Conservation (phyloP, 2,888 invertebrate species). For the Stenolophus ochropezus region DNA sequence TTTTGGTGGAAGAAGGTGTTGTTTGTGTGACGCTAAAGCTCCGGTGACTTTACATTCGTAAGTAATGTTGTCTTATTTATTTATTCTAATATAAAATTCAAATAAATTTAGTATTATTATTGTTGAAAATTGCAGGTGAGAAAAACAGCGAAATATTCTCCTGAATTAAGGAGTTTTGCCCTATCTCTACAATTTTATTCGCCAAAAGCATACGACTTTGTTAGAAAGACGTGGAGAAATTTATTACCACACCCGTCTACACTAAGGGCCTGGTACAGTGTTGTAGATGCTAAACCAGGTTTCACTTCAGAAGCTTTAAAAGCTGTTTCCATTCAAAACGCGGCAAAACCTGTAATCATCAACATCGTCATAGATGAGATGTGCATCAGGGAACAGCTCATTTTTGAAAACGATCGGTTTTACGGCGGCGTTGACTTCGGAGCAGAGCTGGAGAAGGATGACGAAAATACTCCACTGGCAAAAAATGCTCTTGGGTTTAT, state of each 20-base stretch:
- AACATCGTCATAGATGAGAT: constrained; percentile 12
- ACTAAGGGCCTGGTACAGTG: neutral
- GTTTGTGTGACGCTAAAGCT: no score
- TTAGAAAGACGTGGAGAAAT: neutral
- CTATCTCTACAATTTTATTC: constrained; percentile 16
- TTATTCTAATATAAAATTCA: neutral
- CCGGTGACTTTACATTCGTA: neutral
- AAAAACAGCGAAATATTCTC: neutral
- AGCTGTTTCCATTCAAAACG: neutral
- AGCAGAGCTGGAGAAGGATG: neutral
- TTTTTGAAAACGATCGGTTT: neutral
- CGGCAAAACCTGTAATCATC: neutral
- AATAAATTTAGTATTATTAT: neutral
- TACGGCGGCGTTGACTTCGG: neutral
- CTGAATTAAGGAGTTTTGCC: neutral
- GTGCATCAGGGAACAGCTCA: neutral
- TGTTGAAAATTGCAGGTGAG: neutral
- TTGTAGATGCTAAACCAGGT: constrained; percentile 3
- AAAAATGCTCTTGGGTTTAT: constrained; percentile 59
- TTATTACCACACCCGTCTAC: constrained; percentile 2
- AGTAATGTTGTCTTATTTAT: neutral
- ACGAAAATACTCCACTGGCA: neutral
- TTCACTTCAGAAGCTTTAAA: constrained; percentile 2
- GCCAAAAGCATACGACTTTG: neutral
- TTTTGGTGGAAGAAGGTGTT: no score